A percentile compares a stretch with the other conserved stretches of the same genome.
phyloP scores from a whole-genome alignment of 2,888 invertebrate species.

The Corbicula japonica region DNA sequence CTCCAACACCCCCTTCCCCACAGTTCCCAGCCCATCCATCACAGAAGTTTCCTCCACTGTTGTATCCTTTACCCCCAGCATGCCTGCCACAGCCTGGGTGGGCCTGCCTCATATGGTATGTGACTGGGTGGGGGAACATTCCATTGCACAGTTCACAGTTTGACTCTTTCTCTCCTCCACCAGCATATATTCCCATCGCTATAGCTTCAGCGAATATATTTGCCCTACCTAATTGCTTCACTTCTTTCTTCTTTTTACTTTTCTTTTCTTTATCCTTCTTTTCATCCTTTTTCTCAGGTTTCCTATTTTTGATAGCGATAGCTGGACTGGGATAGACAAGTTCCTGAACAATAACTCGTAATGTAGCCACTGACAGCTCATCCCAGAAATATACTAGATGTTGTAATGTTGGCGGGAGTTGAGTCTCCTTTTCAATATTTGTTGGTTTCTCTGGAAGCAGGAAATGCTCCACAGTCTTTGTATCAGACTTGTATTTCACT shows the following conservation, averaged over 20 bases:
- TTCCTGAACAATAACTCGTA: conserved; percentile 89
- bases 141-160: conserved; percentile 95
- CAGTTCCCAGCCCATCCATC: conserved; percentile 96
- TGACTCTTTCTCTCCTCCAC: conserved; percentile 86
- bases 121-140: conserved; percentile 90
- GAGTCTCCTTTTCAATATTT: conserved; percentile 73
- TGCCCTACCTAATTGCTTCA: conserved; percentile 84
- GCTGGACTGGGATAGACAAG: conserved; percentile 89
- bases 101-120: conserved; percentile 95
- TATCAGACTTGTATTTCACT: conserved; percentile 77
- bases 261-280: conserved; percentile 82
- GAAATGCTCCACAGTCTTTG: conserved; percentile 67
- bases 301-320: conserved; percentile 77
- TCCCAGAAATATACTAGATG: conserved; percentile 96
- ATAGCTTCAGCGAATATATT: conserved; percentile 81
- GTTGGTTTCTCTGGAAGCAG: conserved; percentile 62
- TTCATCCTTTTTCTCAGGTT: conserved; percentile 80
- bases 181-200: conserved; percentile 68
- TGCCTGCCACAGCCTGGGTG: conserved; percentile 97
- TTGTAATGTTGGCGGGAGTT: conserved; percentile 94
- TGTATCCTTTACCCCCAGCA: conserved; percentile 96
- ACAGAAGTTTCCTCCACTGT: conserved; percentile 95
- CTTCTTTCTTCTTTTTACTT: conserved; percentile 89
- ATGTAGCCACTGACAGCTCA: conserved; percentile 90
- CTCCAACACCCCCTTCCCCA: conserved; percentile 93